A percentile compares a stretch with the other conserved stretches of the same genome.
These are phyloP conservation scores for Leucopsar rothschildi DNA, from an alignment of 2,113 vertebrate species.

Conservation along the genomic window DNA sequence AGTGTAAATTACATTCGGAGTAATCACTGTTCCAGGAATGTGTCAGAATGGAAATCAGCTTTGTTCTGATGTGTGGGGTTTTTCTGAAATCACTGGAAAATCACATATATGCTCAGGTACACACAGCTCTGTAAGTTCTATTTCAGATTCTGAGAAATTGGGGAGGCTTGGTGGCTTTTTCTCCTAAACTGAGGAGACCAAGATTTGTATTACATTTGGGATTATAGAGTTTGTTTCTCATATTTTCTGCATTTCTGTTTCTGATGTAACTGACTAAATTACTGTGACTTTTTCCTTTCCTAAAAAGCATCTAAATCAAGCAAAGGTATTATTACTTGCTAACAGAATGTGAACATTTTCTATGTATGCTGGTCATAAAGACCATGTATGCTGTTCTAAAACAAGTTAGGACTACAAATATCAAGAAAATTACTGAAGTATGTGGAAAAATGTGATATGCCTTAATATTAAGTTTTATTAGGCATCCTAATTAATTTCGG, in stretches of 20 bases:
- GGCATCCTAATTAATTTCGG: not conserved
- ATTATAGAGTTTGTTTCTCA: not conserved
- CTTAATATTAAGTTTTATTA: not conserved
- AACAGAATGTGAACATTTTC: not conserved
- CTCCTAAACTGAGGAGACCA: not conserved
- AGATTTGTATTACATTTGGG: not conserved
- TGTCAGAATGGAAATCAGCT: not conserved
- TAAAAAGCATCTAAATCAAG: not conserved
- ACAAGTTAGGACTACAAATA: not conserved
- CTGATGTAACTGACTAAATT: not conserved
- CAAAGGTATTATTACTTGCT: not conserved
- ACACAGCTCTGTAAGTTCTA: not conserved
- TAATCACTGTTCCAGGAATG: not conserved
- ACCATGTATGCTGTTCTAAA: not conserved
- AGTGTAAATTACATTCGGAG: not conserved
- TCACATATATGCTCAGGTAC: not conserved
- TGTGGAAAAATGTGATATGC: rapidly evolving
- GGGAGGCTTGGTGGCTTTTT: rapidly evolving
- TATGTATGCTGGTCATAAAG: not conserved
- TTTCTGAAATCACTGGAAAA: not conserved
- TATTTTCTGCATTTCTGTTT: not conserved
- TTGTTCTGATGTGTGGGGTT: not conserved
- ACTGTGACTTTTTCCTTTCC: not conserved
- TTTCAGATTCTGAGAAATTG: not conserved
- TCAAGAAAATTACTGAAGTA: not conserved